Conservation (phyloP, 2,888 invertebrate species). For the Pocota personata region DNA sequence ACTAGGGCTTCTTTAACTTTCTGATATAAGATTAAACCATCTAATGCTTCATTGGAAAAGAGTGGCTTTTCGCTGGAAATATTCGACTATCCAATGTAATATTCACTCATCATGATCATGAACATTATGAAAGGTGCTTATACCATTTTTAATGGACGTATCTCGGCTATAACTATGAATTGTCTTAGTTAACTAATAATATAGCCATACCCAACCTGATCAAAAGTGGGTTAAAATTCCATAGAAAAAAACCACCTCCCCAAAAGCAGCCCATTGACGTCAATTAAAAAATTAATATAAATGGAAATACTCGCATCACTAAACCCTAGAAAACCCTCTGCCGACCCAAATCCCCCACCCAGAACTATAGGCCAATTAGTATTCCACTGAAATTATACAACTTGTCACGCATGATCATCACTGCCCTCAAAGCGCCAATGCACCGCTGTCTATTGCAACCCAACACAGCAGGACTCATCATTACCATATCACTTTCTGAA, state of each 20-base stretch:
- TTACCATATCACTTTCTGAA: conserved; percentile 61
- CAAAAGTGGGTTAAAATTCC: not conserved
- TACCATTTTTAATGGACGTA: no score
- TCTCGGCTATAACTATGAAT: no score
- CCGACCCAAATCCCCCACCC: conserved; percentile 32
- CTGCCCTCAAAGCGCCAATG: conserved; percentile 60
- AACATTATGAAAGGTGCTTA: no score
- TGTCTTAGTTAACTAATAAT: not conserved
- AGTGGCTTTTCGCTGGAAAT: no score
- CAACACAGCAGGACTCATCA: conserved; percentile 66
- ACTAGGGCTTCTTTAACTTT: no score
- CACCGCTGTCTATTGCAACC: conserved; percentile 11
- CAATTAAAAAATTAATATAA: conserved; percentile 33
- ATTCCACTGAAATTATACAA: conserved; percentile 66
- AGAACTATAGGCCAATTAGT: conserved; percentile 56
- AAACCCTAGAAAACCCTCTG: not conserved
- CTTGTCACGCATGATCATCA: conserved; percentile 69
- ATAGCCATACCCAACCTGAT: not conserved
- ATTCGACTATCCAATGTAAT: no score
- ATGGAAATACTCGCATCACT: conserved; percentile 35
- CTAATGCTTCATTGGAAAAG: no score
- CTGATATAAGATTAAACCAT: no score
- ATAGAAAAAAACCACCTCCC: not conserved
- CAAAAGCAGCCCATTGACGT: conserved; percentile 9
- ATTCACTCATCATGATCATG: no score